Evolutionary conservation across 2,797 vertebrate species (phyloP).

Genomic region (Chrysocyon brachyurus): DNA sequence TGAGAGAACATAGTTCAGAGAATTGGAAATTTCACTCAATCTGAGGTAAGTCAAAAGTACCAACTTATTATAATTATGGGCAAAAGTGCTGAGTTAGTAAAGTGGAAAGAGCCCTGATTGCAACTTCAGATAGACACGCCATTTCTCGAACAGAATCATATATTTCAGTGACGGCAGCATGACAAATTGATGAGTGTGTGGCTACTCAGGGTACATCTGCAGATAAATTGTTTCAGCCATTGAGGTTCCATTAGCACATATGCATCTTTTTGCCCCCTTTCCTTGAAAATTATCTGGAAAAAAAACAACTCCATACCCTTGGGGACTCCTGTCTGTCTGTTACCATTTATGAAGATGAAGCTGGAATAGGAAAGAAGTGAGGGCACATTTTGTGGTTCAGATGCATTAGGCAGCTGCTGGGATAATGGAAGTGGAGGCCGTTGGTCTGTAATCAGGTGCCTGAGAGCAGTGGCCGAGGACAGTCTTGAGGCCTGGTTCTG

Average conservation of each 20-base stretch:
- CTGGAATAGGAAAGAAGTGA: neutral
- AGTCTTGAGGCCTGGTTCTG: slow-evolving; percentile 38
- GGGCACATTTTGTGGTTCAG: slow-evolving; percentile 59
- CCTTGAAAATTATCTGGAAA: slow-evolving; percentile 53
- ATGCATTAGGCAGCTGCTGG: slow-evolving; percentile 66
- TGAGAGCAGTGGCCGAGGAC: neutral
- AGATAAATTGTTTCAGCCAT: neutral
- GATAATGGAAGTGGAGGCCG: slow-evolving; percentile 69
- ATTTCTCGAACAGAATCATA: fast-evolving
- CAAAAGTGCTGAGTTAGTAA: neutral
- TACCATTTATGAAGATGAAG: slow-evolving; percentile 53
- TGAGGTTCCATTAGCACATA: slow-evolving; percentile 47
- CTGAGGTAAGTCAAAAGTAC: neutral
- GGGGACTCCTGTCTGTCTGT: slow-evolving; percentile 21
- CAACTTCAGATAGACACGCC: neutral
- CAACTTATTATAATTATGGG: neutral
- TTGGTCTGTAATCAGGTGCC: slow-evolving; percentile 50
- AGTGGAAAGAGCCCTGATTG: neutral
- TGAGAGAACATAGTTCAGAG: slow-evolving; percentile 43
- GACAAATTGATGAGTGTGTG: neutral
- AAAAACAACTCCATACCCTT: slow-evolving; percentile 29
- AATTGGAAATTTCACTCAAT: slow-evolving; percentile 27
- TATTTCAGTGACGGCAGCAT: neutral
- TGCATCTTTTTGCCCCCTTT: neutral
- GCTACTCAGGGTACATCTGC: neutral